Conservation (phyloP, 2,888 invertebrate genomes). For the Odontocolon sp. region DNA sequence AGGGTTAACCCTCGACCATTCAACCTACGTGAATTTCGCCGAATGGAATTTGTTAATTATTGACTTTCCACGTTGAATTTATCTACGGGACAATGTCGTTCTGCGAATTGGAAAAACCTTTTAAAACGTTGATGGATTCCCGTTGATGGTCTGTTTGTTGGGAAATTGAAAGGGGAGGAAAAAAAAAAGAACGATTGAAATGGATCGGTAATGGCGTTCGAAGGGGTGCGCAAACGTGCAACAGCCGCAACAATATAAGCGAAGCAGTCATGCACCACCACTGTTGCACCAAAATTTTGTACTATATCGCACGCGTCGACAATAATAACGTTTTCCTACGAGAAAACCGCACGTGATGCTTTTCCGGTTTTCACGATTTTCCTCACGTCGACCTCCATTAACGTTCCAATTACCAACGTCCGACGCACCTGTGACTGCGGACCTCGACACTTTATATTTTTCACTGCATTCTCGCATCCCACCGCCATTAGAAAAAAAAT, state of each 20-base stretch:
- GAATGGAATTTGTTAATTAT: neutral
- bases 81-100: neutral
- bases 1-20: neutral
- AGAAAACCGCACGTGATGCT: conserved; percentile 43
- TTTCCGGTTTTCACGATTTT: conserved; percentile 57
- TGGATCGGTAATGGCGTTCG: conserved; percentile 38
- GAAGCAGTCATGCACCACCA: neutral
- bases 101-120: conserved; percentile 29
- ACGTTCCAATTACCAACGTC: conserved; percentile 68
- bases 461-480: conserved; percentile 1
- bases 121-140: conserved; percentile 43
- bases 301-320: conserved; percentile 39
- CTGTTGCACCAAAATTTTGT: conserved; percentile 36
- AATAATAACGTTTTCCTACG: conserved; percentile 37
- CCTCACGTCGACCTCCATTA: conserved; percentile 66
- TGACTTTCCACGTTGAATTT: neutral
- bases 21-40: neutral
- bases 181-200: conserved; percentile 31
- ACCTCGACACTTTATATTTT: conserved; percentile 42
- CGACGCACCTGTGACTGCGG: conserved; percentile 61
- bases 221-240: conserved; percentile 13
- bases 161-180: conserved; percentile 4
- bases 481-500: too few relatives aligned
- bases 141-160: conserved; percentile 20
- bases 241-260: conserved; percentile 12